Evolutionary conservation across 2,113 vertebrate genomes (phyloP).

Genomic region (Baryphthengus martii): DNA sequence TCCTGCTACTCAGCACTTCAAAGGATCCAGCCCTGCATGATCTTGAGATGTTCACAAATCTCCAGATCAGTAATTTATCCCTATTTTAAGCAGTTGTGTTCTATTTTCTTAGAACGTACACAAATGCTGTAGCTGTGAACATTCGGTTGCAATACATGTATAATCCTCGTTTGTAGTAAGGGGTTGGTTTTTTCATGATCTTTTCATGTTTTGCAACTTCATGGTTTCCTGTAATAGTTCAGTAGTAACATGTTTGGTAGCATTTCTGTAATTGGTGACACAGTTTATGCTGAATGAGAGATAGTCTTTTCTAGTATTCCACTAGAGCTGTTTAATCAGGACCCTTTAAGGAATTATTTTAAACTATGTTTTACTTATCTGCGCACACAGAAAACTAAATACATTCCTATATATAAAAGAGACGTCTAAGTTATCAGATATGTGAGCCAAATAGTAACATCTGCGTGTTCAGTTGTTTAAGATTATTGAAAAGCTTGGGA

Average conservation of each 20-base stretch:
- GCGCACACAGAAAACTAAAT: not conserved
- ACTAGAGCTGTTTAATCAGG: not conserved
- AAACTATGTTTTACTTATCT: not conserved
- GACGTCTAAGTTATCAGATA: not conserved
- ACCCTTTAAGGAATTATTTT: not conserved
- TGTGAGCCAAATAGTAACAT: not conserved
- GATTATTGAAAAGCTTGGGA: not conserved
- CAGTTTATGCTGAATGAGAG: not conserved
- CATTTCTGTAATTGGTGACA: not conserved
- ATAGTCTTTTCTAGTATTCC: not conserved
- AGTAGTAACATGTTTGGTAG: not conserved
- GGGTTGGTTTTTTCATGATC: fast-evolving
- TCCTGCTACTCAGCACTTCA: not conserved
- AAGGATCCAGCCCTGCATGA: not conserved
- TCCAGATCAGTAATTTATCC: not conserved
- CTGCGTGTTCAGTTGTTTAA: not conserved
- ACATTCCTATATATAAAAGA: not conserved
- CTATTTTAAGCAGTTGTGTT: not conserved
- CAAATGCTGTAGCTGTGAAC: not conserved
- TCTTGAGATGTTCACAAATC: not conserved
- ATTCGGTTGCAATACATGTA: not conserved
- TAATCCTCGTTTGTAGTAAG: not conserved
- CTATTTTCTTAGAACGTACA: not conserved
- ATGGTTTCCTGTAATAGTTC: not conserved
- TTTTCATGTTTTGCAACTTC: not conserved